phyloP scores from a whole-genome alignment of 2,888 invertebrate species.

The Hetaerina titia region DNA sequence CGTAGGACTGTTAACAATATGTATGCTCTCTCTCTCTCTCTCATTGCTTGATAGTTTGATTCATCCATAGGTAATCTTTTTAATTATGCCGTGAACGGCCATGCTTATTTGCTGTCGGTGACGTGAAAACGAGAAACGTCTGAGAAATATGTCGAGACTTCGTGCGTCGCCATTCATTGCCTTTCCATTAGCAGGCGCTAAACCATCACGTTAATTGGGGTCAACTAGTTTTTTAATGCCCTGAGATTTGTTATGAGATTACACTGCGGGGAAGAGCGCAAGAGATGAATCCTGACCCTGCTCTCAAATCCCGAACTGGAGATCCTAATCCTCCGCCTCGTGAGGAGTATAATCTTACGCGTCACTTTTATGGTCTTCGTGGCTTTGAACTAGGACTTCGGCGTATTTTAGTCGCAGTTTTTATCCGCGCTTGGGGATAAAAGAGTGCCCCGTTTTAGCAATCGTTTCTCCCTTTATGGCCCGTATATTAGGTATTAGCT shows the following conservation, averaged over 20 bases:
- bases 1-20: no score
- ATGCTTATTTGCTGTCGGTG: neutral
- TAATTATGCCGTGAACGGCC: no score
- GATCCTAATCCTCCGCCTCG: conserved; percentile 12
- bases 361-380: neutral
- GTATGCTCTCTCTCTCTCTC: no score
- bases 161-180: neutral
- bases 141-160: neutral
- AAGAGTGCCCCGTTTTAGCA: conserved; percentile 20
- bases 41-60: no score
- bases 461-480: conserved; percentile 42
- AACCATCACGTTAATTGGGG: neutral
- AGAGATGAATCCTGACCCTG: neutral
- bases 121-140: neutral
- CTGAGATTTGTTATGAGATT: neutral
- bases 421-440: neutral
- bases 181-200: neutral
- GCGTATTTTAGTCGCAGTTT: conserved; percentile 14
- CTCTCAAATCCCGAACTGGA: neutral
- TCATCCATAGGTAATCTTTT: no score
- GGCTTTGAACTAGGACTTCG: neutral
- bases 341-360: neutral
- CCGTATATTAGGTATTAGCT: conserved; percentile 50
- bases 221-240: neutral
- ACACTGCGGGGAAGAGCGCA: neutral